Percentiles rank a stretch among this genome's conserved stretches.
Conservation (phyloP, 2,888 invertebrate species). For the Odontocolon sp. region DNA sequence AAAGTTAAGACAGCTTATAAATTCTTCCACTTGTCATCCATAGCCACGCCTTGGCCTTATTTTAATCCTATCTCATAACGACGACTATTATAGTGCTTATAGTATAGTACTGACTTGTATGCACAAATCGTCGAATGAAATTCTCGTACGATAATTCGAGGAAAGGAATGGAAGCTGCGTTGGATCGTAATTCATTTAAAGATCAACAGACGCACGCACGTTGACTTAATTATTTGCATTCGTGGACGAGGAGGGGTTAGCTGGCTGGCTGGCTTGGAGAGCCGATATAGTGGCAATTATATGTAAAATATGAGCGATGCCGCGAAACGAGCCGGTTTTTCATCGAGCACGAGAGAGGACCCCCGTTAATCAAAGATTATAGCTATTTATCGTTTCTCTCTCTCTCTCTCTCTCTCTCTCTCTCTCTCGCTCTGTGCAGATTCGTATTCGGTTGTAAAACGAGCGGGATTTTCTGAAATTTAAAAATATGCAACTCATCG, state of each 20-base stretch:
- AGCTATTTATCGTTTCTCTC: slow-evolving; percentile 40
- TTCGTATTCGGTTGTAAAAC: background rate
- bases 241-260: slow-evolving; percentile 10
- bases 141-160: slow-evolving; percentile 11
- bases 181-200: slow-evolving; percentile 46
- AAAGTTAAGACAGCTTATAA: slow-evolving; percentile 42
- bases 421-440: background rate
- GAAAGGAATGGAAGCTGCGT: slow-evolving; percentile 5
- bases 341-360: slow-evolving; percentile 3
- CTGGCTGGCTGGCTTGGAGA: too few relatives aligned
- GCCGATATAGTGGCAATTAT: slow-evolving; percentile 53
- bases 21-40: slow-evolving; percentile 62
- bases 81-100: slow-evolving; percentile 31
- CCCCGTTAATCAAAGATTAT: slow-evolving; percentile 40
- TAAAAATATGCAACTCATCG: background rate
- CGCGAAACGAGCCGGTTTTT: slow-evolving; percentile 23
- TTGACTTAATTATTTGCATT: slow-evolving; percentile 46
- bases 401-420: background rate
- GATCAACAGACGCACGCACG: slow-evolving; percentile 24
- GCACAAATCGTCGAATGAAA: background rate
- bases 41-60: slow-evolving; percentile 62
- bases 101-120: background rate
- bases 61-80: slow-evolving; percentile 39
- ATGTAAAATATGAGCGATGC: slow-evolving; percentile 50
- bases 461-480: background rate